A percentile compares a stretch with the other conserved stretches of the same genome.
These are phyloP conservation scores for Dinocampus coccinellae DNA, from an alignment of 2,888 invertebrate species.

Conservation along the genomic window DNA sequence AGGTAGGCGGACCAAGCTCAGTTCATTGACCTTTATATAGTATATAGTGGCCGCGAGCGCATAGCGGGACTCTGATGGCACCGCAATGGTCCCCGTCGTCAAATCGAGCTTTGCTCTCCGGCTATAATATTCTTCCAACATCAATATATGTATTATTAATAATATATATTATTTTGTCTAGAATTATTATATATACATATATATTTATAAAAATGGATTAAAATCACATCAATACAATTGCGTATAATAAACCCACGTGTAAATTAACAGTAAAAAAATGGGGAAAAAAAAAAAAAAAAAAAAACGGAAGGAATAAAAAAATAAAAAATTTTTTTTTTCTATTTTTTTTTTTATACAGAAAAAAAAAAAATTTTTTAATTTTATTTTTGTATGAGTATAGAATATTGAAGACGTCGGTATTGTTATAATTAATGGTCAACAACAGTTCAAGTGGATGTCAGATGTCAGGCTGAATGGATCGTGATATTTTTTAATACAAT, in stretches of 20 bases:
- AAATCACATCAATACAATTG: background rate
- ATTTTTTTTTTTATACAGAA: too few species aligned
- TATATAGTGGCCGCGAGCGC: conserved; percentile 67
- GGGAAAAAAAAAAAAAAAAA: background rate
- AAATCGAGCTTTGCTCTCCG: conserved; percentile 47
- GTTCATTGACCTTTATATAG: conserved; percentile 63
- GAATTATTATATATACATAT: conserved; percentile 30
- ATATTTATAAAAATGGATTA: background rate
- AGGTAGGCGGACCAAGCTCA: conserved; percentile 67
- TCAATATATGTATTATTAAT: background rate
- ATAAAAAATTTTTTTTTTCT: too few species aligned
- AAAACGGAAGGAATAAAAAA: too few species aligned
- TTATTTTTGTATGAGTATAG: conserved; percentile 31
- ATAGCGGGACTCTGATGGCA: conserved; percentile 67
- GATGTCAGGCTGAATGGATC: background rate
- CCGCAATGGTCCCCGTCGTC: conserved; percentile 62
- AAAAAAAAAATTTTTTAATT: background rate
- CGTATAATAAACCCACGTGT: background rate
- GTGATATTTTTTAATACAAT: background rate
- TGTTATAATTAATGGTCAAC: background rate
- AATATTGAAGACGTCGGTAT: conserved; percentile 7
- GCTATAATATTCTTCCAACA: conserved; percentile 4
- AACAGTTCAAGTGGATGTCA: background rate
- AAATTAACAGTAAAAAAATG: background rate
- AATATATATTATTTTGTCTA: background rate